Evolutionary conservation across 35 echinoderm and acorn worm genomes (phyloP), one percentile per base, ranked within the genome.

Genomic region (Holothuria glaberrima): DNA sequence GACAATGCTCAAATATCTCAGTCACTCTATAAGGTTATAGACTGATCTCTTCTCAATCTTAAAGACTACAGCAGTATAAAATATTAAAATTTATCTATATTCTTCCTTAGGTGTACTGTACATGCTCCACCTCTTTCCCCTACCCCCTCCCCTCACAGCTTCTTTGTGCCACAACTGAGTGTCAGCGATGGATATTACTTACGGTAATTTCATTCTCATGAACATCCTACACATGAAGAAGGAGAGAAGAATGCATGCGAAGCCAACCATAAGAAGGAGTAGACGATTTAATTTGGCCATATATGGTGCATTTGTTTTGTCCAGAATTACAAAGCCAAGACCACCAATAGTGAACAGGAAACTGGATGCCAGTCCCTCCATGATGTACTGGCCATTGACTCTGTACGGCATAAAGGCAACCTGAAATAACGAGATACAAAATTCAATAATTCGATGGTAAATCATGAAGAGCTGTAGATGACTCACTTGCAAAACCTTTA

Each of bases 171-270:
- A 5, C 5, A 14, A 54, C 3, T 54, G 50, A 54, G 50, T 54
- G 16, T 14, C 9, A 61, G 31, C n/a, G n/a, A n/a, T n/a, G n/a
- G n/a, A n/a, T n/a, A n/a, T n/a, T 34, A 99, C 97, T 99, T 87
- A 99, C 97, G 97, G 97, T 32, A 99, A 86, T 86, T 99, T 99
- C 97, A 99, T 99, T 59, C 97, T 90, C 97, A 99, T 99, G 72
- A 99, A 99, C 30, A 99, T 93, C 78, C 97, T 90, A 48, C 91
- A 93, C 97, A 99, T 99, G 54, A 99, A 99, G 79, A 99, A 99
- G 6, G 97, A 95, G 46, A 95, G 78, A 9, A 99, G 56, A 59
- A 99, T 93, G 44, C 91, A 95, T 16, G 92, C 75, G 58, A 99
- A 99, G 71, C 97, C 93, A 22, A 99, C 93, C 76, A 99, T 90